A percentile compares a stretch with the other conserved stretches of the same genome.
Evolutionary conservation across 92 coral and sea anemone genomes (phyloP).

Genomic region (Muricea muricata): DNA sequence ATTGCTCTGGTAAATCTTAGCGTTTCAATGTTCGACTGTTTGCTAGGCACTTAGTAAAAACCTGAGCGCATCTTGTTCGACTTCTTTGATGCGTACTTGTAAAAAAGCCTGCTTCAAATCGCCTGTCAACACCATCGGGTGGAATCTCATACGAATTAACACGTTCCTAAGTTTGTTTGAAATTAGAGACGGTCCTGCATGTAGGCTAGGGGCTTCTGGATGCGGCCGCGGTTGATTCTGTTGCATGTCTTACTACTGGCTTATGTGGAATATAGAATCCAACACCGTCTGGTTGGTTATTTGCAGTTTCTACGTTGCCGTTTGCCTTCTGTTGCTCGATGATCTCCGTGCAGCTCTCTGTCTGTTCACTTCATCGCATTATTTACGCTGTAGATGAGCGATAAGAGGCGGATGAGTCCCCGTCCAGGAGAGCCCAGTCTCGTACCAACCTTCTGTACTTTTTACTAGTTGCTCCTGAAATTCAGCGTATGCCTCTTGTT

Average conservation of each 20-base stretch:
- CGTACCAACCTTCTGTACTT: not conserved
- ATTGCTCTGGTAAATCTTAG: not conserved
- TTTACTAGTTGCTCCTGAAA: not conserved
- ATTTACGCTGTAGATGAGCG: no score
- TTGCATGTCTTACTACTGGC: not conserved
- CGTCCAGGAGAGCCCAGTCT: not conserved
- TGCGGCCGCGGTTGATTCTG: constrained; percentile 27
- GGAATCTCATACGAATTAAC: no score
- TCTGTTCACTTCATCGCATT: not conserved
- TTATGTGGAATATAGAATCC: not conserved
- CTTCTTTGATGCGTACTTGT: constrained; percentile 59
- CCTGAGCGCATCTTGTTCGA: constrained; percentile 65
- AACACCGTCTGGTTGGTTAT: not conserved
- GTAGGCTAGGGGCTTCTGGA: constrained; percentile 34
- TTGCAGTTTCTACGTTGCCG: not conserved
- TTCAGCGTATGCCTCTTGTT: not conserved
- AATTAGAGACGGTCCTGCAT: constrained; percentile 67
- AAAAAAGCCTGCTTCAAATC: no score
- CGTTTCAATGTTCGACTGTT: not conserved
- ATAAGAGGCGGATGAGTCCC: not conserved
- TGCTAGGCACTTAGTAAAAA: constrained; percentile 13
- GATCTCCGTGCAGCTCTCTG: not conserved
- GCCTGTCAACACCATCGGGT: constrained; percentile 62
- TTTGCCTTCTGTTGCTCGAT: not conserved
- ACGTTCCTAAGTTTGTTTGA: constrained; percentile 64